A percentile compares a stretch with the other conserved stretches of the same genome.
Conservation (phyloP, 2,888 invertebrate genomes). For the Phengaris arion region DNA sequence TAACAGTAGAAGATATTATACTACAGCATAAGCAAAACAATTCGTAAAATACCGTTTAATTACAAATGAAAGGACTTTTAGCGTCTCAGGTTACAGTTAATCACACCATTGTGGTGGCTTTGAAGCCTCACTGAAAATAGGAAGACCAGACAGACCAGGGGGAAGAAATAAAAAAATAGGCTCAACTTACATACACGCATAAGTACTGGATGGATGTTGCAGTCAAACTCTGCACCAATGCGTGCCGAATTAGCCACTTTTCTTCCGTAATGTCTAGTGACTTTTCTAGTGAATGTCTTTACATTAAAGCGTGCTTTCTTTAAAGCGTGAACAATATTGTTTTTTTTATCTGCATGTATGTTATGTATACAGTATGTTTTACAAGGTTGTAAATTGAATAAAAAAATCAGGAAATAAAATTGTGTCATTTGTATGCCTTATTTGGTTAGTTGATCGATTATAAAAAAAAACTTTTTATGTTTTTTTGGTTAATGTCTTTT, state of each 20-base stretch:
- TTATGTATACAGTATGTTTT: no score
- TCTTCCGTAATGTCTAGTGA: neutral
- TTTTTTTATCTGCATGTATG: neutral
- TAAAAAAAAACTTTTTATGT: no score
- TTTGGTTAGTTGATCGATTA: no score
- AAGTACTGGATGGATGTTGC: constrained; percentile 54
- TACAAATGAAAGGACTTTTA: constrained; percentile 40
- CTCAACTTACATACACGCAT: constrained; percentile 68
- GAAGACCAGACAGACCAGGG: constrained; percentile 72
- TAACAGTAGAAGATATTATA: neutral
- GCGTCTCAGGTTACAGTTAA: constrained; percentile 51
- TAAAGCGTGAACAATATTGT: neutral
- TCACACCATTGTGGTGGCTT: constrained; percentile 65
- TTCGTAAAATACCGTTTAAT: constrained; percentile 26
- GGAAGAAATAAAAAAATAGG: constrained; percentile 70
- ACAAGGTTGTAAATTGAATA: no score
- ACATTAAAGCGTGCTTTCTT: no score
- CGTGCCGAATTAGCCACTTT: constrained; percentile 33
- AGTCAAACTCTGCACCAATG: constrained; percentile 37
- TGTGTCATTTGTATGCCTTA: no score
- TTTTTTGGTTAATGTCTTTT: no score
- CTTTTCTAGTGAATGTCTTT: neutral
- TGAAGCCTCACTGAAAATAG: constrained; percentile 64
- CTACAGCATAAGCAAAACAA: neutral
- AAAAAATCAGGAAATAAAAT: no score